Conservation (phyloP, 2,888 invertebrate genomes). For the Chironomus riparius region DNA sequence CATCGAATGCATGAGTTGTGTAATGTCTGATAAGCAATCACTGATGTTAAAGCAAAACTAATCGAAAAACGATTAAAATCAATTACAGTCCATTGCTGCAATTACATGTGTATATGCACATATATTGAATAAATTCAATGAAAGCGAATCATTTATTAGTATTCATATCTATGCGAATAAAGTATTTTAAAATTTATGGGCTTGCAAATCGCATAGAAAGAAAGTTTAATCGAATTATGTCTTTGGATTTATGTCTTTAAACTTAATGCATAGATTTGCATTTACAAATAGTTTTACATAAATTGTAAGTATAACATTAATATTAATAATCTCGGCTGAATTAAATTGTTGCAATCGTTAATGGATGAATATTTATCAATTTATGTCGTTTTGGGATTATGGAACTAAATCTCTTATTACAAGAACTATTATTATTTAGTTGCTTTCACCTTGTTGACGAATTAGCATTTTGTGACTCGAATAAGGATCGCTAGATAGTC, state of each 20-base stretch:
- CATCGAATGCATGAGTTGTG: not conserved
- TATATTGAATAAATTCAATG: slow-evolving; percentile 4
- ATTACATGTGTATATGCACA: not conserved
- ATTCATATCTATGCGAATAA: not conserved
- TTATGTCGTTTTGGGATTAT: not conserved
- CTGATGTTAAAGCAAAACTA: not conserved
- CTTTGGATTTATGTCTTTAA: not conserved
- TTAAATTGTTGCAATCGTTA: not conserved
- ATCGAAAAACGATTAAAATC: slow-evolving; percentile 19
- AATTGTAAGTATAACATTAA: not conserved
- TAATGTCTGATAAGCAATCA: slow-evolving; percentile 6
- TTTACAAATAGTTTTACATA: not conserved
- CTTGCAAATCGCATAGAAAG: not conserved
- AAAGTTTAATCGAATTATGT: slow-evolving; percentile 21
- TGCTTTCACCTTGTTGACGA: no score
- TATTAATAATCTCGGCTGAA: not conserved
- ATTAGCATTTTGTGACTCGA: no score
- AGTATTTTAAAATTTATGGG: not conserved
- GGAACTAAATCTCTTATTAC: no score
- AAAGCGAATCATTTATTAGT: slow-evolving; percentile 1
- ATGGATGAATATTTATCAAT: not conserved
- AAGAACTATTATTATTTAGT: no score
- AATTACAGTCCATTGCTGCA: not conserved
- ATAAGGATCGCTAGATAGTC: no score
- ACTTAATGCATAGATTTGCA: slow-evolving; percentile 13